Evolutionary conservation across 2,797 vertebrate genomes (phyloP), one percentile per base, ranked within the genome.

Genomic region (Ctenopoma kingsleyae): DNA sequence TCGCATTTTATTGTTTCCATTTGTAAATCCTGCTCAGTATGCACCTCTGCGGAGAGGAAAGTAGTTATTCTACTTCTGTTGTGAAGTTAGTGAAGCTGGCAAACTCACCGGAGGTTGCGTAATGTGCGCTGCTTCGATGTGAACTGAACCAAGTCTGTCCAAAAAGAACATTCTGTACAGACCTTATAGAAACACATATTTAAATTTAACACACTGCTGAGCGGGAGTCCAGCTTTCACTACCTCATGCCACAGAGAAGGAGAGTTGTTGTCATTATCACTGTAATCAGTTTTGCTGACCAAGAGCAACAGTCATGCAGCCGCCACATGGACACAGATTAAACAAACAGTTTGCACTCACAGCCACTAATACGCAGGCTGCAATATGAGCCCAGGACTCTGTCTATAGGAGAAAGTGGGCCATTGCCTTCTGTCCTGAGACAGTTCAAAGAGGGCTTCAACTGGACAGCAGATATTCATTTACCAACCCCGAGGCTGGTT

Each of bases 391-490:
- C 46, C 23, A 49, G 36, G 23, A 43, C 54, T 19, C 44, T 38
- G 32, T 20, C 66, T 61, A 15, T 12, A 15, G 23, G 49, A 4
- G 41, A 82, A 85, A 84, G 56, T 84, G 62, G 80, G 74, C 6
- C 88, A 80, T 32, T 55, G 30, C 68, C 35, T 41, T 74, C 16
- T 48, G 55, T 47, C 56, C 46, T 59, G 36, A 48, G 72, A 78
- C n/a, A 61, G 35, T 32, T 77, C 44, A 65, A 9, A 10, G 17
- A 38, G 25, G 17, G 17, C 48, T 20, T 57, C 84, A 82, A 71
- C 71, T 70, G 79, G 64, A 35, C 36, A 80, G 13, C 35, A 56
- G 20, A 41, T 20, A 55, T 38, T 44, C 19, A n/a, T 57, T 49
- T 19, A 9, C 16, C 50, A 35, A 15, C 20, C 43, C 43, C 19